Evolutionary conservation across 2,888 invertebrate genomes (phyloP).

Genomic region (Hipparchia semele): DNA sequence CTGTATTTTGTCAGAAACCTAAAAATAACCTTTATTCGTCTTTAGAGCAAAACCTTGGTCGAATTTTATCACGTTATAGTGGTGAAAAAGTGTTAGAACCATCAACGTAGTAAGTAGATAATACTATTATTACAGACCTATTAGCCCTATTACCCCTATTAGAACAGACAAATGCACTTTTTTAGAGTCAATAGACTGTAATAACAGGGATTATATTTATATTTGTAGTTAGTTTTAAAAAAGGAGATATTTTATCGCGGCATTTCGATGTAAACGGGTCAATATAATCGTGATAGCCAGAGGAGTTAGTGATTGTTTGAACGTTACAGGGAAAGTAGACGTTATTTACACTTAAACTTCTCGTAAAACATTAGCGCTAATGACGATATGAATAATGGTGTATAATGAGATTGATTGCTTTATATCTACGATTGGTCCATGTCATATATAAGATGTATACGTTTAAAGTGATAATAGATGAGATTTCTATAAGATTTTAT

Average conservation of each 20-base stretch:
- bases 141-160: too few species aligned
- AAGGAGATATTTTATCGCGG: not conserved
- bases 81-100: too few species aligned
- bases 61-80: too few species aligned
- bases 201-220: too few species aligned
- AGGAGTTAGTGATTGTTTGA: constrained; percentile 23
- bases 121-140: too few species aligned
- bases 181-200: too few species aligned
- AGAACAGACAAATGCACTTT: too few species aligned
- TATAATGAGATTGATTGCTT: constrained; percentile 48
- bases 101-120: too few species aligned
- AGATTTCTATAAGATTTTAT: not conserved
- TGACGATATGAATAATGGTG: constrained; percentile 37
- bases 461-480: not conserved
- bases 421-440: not conserved
- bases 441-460: not conserved
- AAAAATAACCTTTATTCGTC: too few species aligned
- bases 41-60: too few species aligned
- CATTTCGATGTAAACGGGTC: constrained; percentile 17
- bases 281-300: constrained; percentile 32
- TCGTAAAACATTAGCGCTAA: constrained; percentile 33
- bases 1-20: too few species aligned
- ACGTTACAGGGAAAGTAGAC: constrained; percentile 28
- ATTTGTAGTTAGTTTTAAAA: not conserved
- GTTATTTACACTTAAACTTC: constrained; percentile 23